These are phyloP conservation scores for Andrena fulva DNA, from an alignment of 2,888 invertebrate genomes.

Conservation along the genomic window DNA sequence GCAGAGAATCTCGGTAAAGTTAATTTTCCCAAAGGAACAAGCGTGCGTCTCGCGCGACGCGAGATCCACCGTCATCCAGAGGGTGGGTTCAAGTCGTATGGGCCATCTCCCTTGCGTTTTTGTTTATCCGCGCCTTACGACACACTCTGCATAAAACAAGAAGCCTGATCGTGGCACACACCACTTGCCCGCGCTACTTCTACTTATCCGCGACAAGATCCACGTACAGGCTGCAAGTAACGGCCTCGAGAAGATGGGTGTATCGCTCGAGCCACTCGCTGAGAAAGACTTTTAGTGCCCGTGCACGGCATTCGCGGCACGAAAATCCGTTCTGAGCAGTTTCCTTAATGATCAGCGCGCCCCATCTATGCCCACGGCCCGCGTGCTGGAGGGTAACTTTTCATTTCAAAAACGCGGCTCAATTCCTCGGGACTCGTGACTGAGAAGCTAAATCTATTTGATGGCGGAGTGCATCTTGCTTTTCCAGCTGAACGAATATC, in stretches of 20 bases:
- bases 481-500: too few species aligned
- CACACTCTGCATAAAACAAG: constrained; percentile 59
- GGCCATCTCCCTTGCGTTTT: not conserved
- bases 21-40: not conserved
- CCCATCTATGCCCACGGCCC: not conserved
- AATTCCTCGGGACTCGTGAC: not conserved
- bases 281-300: constrained; percentile 23
- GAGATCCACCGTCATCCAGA: not conserved
- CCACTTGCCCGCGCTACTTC: constrained; percentile 45
- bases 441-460: too few species aligned
- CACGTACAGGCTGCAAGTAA: constrained; percentile 66
- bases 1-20: too few species aligned
- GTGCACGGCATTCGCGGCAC: not conserved
- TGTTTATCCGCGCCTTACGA: constrained; percentile 13
- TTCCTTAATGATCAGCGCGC: constrained; percentile 37
- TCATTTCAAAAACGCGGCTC: not conserved
- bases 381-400: not conserved
- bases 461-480: too few species aligned
- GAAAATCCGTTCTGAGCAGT: constrained; percentile 19
- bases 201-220: constrained; percentile 51
- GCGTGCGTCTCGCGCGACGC: not conserved
- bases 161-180: constrained; percentile 61
- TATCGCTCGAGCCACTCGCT: constrained; percentile 26
- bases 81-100: not conserved
- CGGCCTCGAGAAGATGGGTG: constrained; percentile 42